Conservation (phyloP, 2,888 invertebrate species). For the Polietes domitor region DNA sequence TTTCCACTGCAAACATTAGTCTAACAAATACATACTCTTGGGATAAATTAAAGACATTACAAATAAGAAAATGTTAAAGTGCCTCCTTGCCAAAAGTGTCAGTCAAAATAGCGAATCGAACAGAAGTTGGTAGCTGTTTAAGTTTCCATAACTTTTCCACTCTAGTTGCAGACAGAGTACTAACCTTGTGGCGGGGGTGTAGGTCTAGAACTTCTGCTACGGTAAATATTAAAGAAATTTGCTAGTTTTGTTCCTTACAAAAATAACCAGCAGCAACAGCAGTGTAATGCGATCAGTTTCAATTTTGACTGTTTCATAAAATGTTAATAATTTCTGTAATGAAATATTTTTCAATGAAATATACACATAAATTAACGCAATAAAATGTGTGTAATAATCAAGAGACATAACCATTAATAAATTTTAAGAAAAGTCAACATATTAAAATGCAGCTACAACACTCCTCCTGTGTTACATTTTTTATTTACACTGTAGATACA, state of each 20-base stretch:
- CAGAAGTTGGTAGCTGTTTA: conserved; percentile 39
- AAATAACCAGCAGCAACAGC: background rate
- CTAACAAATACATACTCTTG: conserved; percentile 47
- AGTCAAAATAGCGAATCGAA: conserved; percentile 23
- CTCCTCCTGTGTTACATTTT: too few species aligned
- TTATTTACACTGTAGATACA: too few species aligned
- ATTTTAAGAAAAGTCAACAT: too few species aligned
- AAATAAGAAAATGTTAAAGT: conserved; percentile 55
- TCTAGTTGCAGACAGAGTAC: too few species aligned
- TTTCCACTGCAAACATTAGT: background rate
- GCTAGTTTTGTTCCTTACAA: conserved; percentile 23
- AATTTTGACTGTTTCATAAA: too few species aligned
- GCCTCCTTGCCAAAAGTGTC: conserved; percentile 48
- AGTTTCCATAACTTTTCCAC: background rate
- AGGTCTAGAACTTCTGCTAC: background rate
- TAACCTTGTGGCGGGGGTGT: background rate
- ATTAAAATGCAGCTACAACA: too few species aligned
- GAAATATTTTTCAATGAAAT: too few species aligned
- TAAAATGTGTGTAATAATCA: too few species aligned
- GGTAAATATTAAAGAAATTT: conserved; percentile 35
- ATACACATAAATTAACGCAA: too few species aligned
- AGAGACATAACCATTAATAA: too few species aligned
- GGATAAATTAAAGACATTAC: conserved; percentile 57
- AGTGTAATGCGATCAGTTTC: too few species aligned
- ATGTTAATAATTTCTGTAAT: too few species aligned